Percentiles rank a stretch among this genome's conserved stretches.
Conservation (phyloP, 1,140 invertebrate species). For the Drosophila ohnishii region DNA sequence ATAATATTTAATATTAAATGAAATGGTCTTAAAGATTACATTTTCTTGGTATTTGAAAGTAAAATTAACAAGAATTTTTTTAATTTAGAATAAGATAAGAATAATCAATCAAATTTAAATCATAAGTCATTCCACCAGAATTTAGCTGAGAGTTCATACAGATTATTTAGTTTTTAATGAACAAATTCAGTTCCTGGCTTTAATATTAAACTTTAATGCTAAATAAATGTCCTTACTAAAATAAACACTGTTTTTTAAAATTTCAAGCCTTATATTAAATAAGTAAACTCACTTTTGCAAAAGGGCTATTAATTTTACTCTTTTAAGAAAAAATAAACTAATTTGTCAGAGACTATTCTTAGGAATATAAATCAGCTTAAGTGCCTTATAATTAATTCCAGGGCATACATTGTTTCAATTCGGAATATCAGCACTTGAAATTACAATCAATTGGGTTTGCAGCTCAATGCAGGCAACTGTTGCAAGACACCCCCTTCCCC, state of each 20-base stretch:
- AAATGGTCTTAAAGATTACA: neutral
- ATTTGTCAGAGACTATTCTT: too few relatives aligned
- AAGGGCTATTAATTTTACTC: neutral
- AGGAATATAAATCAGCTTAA: neutral
- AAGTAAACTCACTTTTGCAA: too few relatives aligned
- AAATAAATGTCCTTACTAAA: too few relatives aligned
- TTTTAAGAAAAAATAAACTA: too few relatives aligned
- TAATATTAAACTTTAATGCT: too few relatives aligned
- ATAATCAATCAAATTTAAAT: too few relatives aligned
- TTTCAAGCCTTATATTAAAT: too few relatives aligned
- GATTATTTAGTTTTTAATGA: neutral
- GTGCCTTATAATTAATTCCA: neutral
- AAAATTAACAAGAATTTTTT: neutral
- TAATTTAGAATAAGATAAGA: neutral
- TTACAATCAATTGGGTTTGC: conserved; percentile 62
- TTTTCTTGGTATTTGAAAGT: too few relatives aligned
- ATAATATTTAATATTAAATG: neutral
- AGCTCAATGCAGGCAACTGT: conserved; percentile 54
- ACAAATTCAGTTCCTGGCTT: too few relatives aligned
- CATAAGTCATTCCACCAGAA: too few relatives aligned
- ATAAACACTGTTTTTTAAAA: too few relatives aligned
- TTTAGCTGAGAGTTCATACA: neutral
- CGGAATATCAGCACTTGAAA: conserved; percentile 45
- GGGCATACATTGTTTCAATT: conserved; percentile 13
- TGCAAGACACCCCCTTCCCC: conserved; percentile 33